Conservation (phyloP, 2,888 invertebrate species). For the Oscheius onirici region DNA sequence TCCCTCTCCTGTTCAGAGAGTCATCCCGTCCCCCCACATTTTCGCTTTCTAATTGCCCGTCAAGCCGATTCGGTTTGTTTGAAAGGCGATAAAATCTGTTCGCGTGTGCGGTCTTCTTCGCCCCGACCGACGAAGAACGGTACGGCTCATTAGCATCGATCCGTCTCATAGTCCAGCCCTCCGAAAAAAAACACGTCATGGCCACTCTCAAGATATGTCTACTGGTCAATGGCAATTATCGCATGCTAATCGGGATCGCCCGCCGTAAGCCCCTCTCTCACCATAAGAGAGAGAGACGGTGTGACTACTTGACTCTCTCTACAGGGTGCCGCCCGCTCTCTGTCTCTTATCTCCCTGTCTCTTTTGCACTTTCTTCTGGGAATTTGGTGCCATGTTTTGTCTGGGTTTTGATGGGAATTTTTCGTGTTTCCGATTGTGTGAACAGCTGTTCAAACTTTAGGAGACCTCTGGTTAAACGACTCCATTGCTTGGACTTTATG, state of each 20-base stretch:
- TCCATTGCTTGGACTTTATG: too few relatives aligned
- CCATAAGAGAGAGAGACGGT: background rate
- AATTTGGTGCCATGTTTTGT: background rate
- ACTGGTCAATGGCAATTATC: conserved; percentile 27
- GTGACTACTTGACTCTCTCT: background rate
- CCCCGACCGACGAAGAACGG: background rate
- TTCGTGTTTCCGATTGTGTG: too few relatives aligned
- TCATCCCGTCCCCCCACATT: background rate
- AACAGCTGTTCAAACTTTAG: too few relatives aligned
- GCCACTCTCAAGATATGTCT: background rate
- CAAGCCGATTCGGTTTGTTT: conserved; percentile 23
- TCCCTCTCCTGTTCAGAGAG: too few relatives aligned
- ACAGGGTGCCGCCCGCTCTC: conserved; percentile 17
- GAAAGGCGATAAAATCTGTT: conserved; percentile 28
- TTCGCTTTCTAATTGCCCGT: conserved; percentile 19
- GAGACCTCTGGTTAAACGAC: too few relatives aligned
- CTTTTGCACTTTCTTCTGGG: background rate
- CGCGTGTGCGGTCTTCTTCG: conserved; percentile 2
- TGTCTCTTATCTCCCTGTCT: conserved; percentile 4
- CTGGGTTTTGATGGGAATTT: too few relatives aligned
- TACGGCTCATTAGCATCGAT: conserved; percentile 29
- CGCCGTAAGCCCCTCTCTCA: conserved; percentile 27
- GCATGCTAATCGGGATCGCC: conserved; percentile 32
- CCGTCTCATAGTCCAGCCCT: background rate
- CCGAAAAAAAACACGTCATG: too few relatives aligned